Conservation (phyloP, 2,888 invertebrate species). For the Encarsia formosa region DNA sequence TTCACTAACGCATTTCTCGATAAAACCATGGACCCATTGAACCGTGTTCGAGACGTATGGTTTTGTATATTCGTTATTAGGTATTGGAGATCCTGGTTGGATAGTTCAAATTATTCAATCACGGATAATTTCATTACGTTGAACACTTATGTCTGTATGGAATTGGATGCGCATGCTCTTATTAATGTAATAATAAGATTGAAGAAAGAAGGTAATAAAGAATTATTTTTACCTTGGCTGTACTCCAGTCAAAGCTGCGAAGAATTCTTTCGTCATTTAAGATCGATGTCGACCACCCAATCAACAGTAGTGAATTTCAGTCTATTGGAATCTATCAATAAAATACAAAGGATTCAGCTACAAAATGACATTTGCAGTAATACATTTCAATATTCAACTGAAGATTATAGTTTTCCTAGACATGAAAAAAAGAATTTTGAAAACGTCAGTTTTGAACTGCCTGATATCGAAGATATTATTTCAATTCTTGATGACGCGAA, state of each 20-base stretch:
- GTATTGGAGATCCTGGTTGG: constrained; percentile 28
- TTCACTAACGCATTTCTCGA: no score
- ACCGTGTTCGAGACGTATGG: no score
- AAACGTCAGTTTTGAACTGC: not conserved
- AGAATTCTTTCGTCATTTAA: constrained; percentile 12
- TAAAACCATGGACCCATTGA: no score
- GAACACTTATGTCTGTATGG: constrained; percentile 27
- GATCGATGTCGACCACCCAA: constrained; percentile 11
- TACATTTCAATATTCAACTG: not conserved
- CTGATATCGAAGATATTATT: no score
- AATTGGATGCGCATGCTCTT: constrained; percentile 28
- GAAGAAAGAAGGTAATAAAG: constrained; percentile 1
- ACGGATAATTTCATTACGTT: constrained; percentile 26
- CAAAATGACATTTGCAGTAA: constrained; percentile 1
- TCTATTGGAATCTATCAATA: constrained; percentile 15
- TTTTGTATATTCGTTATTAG: no score
- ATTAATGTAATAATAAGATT: constrained; percentile 19
- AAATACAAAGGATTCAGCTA: constrained; percentile 15
- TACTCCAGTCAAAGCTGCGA: constrained; percentile 23
- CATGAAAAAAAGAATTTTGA: not conserved
- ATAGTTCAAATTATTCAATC: constrained; percentile 17
- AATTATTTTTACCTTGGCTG: constrained; percentile 18
- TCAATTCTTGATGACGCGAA: no score
- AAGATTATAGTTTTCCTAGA: constrained; percentile 5
- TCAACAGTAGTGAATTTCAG: constrained; percentile 23